Base-by-base conservation (phyloP, 2,888 invertebrate genomes). In the Clivina fossor region DNA sequence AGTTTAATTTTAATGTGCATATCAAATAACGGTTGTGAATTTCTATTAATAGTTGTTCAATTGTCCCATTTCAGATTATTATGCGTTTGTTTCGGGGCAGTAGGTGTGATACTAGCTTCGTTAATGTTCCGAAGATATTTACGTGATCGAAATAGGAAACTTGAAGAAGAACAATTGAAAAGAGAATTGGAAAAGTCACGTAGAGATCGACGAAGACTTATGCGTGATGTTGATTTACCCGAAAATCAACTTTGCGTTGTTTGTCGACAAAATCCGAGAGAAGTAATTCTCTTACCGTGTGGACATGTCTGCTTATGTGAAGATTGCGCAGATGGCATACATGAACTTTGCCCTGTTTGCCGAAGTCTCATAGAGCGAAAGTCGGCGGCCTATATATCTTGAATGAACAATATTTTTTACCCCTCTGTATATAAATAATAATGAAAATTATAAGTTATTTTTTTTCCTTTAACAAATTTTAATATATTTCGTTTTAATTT, bases 301-400 rank as follows among this genome's bases (percentile, higher is more conserved):
- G 93, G 93, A 0, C 94, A 94, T 71, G 88, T 93, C 4, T 93
- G 93, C 66, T 74, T 93, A 20, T 94, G 94, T 69, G 89, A 89
- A 70, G 90, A 93, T 70, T 94, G 94, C 70, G 71, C 78, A 1
- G 82, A 84, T 60, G 82, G 83, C 66, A 86, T 93, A 56, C 76
- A 74, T 11, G 78, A 81, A 57, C 73, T 73, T 46, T 94, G 94
- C 66, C 94, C 94, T 0, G 81, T 93, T 22, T 94, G 94, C 72
- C 78, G 93, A 62, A 76, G 81, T 61, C 68, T 69, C 58, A 89
- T 93, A 59, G 77, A 78, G 22, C 80, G 82, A 44, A 85, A 84
- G 72, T 81, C 86, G 20, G 85, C 88, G 1, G 89, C 90, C 15
- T 91, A 88, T 68, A 86, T 90, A 8, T 55, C 55, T 19, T 55